Evolutionary conservation across 2,888 invertebrate genomes (phyloP), one percentile per base, ranked within the genome.

Genomic region (Ophonus ardosiacus): DNA sequence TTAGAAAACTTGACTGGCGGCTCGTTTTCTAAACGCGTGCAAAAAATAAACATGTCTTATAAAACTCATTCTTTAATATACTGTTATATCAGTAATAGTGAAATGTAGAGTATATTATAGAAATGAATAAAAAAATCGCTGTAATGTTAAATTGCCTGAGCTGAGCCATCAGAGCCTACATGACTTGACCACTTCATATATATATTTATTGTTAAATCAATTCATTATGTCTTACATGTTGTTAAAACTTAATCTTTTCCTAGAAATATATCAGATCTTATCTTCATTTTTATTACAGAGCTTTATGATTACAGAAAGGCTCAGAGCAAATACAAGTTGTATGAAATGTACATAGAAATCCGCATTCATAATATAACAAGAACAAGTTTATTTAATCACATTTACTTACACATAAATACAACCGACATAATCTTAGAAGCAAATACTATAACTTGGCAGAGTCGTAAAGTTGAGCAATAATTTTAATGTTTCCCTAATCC

Each of bases 401-500:
- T 31, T 31, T 24, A 65, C 24, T 24, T 38, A 38, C 13, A 38
- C 21, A 38, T 68, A 68, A 38, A 38, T 38, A 68, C 15, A 38
- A 24, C 13, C 65, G n/a, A 21, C 13, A 65, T 21, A 63, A 21
- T 21, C 18, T 21, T 18, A 63, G 13, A 31, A 68, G 38, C 38
- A 68, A 68, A 68, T 68, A 68, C 18, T 63, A 38, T 38, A 68
- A 68, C 68, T 68, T 38, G n/a, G n/a, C 68, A 38, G n/a, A 68
- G 24, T 68, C 68, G 31, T 68, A 68, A 68, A 68, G n/a, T 38
- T 6, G 15, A 38, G 68, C 15, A 68, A 68, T 68, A 68, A 68
- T 68, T 68, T 68, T 68, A 68, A 68, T 38, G 68, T 68, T 68
- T 68, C 68, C 68, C 31, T 68, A 68, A 68, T 68, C 68, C 68